phyloP scores from a whole-genome alignment of 2,888 invertebrate species.

The Leistus spinibarbis region DNA sequence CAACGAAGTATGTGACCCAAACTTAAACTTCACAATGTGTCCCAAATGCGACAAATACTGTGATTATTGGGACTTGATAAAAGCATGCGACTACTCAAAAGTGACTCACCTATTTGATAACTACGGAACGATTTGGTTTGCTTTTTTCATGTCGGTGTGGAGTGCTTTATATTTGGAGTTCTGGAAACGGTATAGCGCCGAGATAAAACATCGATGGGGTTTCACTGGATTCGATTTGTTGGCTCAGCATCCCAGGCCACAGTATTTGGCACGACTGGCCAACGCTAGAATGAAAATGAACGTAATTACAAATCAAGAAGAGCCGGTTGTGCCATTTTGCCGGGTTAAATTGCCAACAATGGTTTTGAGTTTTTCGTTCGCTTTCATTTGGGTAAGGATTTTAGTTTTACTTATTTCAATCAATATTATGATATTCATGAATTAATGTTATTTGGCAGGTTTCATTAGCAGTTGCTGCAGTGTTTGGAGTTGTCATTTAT shows the following conservation, averaged over 20 bases:
- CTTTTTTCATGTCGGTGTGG: slow-evolving; percentile 84
- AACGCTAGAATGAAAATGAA: slow-evolving; percentile 61
- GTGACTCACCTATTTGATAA: slow-evolving; percentile 83
- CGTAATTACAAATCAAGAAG: slow-evolving; percentile 64
- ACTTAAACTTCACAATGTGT: slow-evolving; percentile 72
- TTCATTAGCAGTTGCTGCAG: slow-evolving; percentile 68
- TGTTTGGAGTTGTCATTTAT: slow-evolving; percentile 75
- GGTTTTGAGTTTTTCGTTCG: slow-evolving; percentile 72
- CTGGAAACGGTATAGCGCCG: slow-evolving; percentile 81
- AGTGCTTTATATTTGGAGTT: slow-evolving; percentile 78
- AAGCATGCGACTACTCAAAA: slow-evolving; percentile 75
- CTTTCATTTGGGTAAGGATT: slow-evolving; percentile 59
- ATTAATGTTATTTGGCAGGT: slow-evolving; percentile 56
- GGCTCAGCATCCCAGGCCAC: slow-evolving; percentile 78
- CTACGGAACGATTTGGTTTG: slow-evolving; percentile 76
- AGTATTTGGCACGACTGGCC: slow-evolving; percentile 61
- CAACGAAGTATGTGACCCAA: slow-evolving; percentile 65
- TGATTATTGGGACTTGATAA: slow-evolving; percentile 73
- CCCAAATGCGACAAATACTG: slow-evolving; percentile 79
- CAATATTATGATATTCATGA: not conserved
- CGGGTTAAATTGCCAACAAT: slow-evolving; percentile 74
- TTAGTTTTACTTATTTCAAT: not conserved
- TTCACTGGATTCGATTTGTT: slow-evolving; percentile 73
- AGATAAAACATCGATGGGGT: slow-evolving; percentile 83
- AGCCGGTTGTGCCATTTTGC: slow-evolving; percentile 81